Base-by-base conservation (phyloP, 2,113 vertebrate species). In the Apteryx mantelli region DNA sequence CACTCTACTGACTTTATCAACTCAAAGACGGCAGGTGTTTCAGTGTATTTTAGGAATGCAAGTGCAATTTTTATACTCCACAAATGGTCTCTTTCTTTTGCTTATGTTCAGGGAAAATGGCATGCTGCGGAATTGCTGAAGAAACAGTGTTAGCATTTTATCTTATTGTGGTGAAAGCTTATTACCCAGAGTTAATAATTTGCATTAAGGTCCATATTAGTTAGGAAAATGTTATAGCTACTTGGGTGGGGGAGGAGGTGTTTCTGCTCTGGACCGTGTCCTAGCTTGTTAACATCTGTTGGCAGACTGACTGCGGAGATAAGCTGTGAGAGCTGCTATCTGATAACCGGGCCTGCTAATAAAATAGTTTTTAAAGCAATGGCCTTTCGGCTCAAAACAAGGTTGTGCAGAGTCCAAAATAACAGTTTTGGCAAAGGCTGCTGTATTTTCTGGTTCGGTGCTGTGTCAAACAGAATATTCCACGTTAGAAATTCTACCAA, bases 381-480 rank as follows among this genome's bases (percentile, higher is more conserved):
- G 40, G 56, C 44, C 78, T 12, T 38, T 82, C 44, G 36, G 16
- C 66, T 88, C 58, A n/a, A 82, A 76, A 64, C 9, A 30, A 53
- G 65, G n/a, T 25, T 83, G 28, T 82, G 30, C 22, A 10, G 11
- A 81, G 69, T 70, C 91, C 60, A 42, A 6, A 50, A 6, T 28
- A 8, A 17, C 68, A 58, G 30, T 30, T 34, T 32, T 4, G 1
- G 42, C 36, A 38, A 56, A 82, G 17, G 14, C 38, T 84, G 56
- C 79, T 86, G 11, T n/a, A 5, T 86, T 86, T 86, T 40, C 46
- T 86, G 48, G 42, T 58, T 69, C 68, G 38, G 52, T n/a, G 65
- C 71, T 28, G 34, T 80, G 75, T 95, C 82, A 93, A 90, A 61
- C 78, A 60, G 91, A 89, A 91, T 76, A 77, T 89, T 97, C 81